Conservation (phyloP, 2,113 vertebrate genomes). For the Otis tarda region DNA sequence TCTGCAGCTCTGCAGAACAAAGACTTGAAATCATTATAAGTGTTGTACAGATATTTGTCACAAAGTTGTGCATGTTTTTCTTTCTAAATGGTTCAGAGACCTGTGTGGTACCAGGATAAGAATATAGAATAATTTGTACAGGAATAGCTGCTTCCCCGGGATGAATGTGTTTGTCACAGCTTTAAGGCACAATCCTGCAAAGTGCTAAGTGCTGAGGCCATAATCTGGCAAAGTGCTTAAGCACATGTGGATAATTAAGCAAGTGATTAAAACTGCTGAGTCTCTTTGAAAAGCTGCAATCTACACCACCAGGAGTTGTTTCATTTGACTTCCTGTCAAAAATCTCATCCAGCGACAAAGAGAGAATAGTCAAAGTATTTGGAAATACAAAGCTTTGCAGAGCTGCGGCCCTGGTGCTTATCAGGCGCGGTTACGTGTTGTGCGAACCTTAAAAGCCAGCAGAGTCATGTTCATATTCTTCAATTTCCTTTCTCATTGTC, state of each 20-base stretch:
- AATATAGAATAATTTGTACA: background rate
- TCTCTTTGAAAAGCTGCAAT: constrained; percentile 50
- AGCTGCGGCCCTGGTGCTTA: background rate
- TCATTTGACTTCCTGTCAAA: constrained; percentile 47
- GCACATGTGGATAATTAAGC: constrained; percentile 28
- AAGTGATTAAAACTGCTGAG: constrained; percentile 46
- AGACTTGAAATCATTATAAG: background rate
- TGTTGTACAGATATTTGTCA: background rate
- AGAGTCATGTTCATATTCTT: background rate
- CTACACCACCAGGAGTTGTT: background rate
- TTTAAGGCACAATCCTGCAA: background rate
- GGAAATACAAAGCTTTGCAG: constrained; percentile 25
- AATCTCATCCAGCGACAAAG: constrained; percentile 36
- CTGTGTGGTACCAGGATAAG: background rate
- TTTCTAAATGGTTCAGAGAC: background rate
- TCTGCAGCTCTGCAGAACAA: background rate
- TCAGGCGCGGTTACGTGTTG: background rate
- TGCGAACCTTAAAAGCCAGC: constrained; percentile 34
- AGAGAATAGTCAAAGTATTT: constrained; percentile 12
- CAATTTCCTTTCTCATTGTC: background rate
- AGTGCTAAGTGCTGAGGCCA: background rate
- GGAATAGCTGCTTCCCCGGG: background rate
- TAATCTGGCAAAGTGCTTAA: constrained; percentile 11
- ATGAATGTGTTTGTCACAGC: background rate
- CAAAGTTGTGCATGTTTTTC: background rate